Evolutionary conservation across 2,113 vertebrate genomes (phyloP), one percentile per base, ranked within the genome.

Genomic region (Charina bottae): DNA sequence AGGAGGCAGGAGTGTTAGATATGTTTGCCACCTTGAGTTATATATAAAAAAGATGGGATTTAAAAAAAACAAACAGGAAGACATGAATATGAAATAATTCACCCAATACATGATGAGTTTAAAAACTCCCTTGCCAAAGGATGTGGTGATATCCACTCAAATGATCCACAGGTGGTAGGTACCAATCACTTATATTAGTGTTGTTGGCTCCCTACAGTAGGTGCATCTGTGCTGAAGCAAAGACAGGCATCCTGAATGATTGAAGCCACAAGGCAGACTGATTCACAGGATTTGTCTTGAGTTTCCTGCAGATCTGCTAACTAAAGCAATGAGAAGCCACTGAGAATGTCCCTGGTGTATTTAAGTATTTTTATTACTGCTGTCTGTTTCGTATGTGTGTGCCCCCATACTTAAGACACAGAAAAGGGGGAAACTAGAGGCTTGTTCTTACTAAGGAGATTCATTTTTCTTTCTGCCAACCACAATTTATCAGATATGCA

Each of bases 301-400:
- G 87, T 91, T 93, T 93, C 90, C 86, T 91, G 58, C 90, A 88
- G 92, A 93, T 68, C 26, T 84, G 85, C 90, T 91, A 91, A 58
- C 86, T 58, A 91, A 85, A 91, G 90, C 92, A 93, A 88, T 37
- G 37, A 68, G 83, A 83, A 92, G 88, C 54, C 59, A 78, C 78
- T 59, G 83, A 68, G 87, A 89, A 91, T 91, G 86, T 84, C 90
- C 87, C 86, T 91, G 28, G 37, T 85, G 86, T 91, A 84, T 85
- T 88, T 85, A 68, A 91, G 53, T 93, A 89, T 89, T 91, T 93
- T 91, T 88, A 92, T 85, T 89, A 83, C 91, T 64, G 59, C 68
- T 85, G 91, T 87, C 60, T 72, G 53, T 37, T 89, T 62, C 46
- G n/a, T 60, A 9, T 72, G n/a, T 72, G 72, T 42, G 72, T 37